Base-by-base conservation (phyloP, 2,888 invertebrate species). In the Panopea generosa region DNA sequence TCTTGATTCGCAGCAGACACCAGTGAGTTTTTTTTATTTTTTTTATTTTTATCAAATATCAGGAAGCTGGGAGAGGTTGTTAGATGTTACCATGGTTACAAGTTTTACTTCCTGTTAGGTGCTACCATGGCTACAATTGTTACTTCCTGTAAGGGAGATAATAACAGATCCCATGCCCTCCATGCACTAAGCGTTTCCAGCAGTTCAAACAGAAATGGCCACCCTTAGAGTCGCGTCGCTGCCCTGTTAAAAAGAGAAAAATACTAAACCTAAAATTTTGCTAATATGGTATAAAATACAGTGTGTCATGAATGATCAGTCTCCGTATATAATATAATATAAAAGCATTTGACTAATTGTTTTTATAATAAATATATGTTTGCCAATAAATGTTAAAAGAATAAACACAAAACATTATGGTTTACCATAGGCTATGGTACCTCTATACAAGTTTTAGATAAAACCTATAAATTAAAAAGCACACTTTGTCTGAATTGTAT, bases 231-330 rank as follows among this genome's bases (percentile, higher is more conserved):
- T 56, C 72, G 61, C 16, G 79, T 75, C 27, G 79, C 79, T 29
- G 68, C 68, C 79, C 79, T 79, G 79, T 69, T 27, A 63, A 75
- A 75, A 53, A 77, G 55, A 77, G 53, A 77, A 63, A 55, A 67
- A 61, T 50, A 67, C 65, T 60, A 65, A 47, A 53, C 77, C 76
- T 76, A 57, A 65, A 76, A 60, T 29, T 24, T 24, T 38, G 38
- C 27, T 16, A 24, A n/a, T 18, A 22, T 14, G 50, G 20, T 9
- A 29, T 26, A 52, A 52, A 24, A 24, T 20, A 24, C 9, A 24
- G 22, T 24, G 16, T 16, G 22, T 49, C n/a, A n/a, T n/a, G 33
- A 7, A 33, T 33, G 11, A 33, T 33, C 4, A 33, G 33, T 33
- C 33, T 33, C 33, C 11, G 33, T 33, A n/a, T n/a, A n/a, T n/a